Conservation (phyloP, 2,113 vertebrate species). For the Nibea coibor region DNA sequence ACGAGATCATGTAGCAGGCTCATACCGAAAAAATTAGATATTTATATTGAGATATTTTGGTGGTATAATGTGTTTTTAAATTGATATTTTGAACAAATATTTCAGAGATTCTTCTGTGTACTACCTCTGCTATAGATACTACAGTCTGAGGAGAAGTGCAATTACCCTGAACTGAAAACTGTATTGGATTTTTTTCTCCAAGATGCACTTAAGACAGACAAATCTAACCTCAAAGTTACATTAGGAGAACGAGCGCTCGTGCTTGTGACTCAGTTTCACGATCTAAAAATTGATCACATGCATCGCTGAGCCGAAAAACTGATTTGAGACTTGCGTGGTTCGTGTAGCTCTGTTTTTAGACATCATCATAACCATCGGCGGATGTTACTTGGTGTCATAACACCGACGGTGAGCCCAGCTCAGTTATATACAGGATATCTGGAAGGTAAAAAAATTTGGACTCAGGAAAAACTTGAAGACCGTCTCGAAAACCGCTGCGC, state of each 20-base stretch:
- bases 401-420: constrained; percentile 31
- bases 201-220: not conserved
- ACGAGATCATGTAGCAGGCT: no score
- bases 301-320: not conserved
- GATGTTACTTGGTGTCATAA: constrained; percentile 17
- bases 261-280: not conserved
- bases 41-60: no score
- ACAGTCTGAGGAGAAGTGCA: no score
- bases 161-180: not conserved
- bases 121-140: no score
- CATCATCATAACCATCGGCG: not conserved
- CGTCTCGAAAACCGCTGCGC: constrained; percentile 16
- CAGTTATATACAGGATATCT: constrained; percentile 1
- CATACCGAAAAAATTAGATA: no score
- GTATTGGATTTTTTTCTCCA: not conserved
- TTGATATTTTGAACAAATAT: no score
- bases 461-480: constrained; percentile 19
- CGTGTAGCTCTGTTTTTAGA: not conserved
- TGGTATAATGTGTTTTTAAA: no score
- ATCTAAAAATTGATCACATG: not conserved
- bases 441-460: constrained; percentile 3
- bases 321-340: not conserved
- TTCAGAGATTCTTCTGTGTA: no score
- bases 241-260: not conserved
- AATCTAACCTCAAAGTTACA: not conserved